phyloP scores from a whole-genome alignment of 1,140 invertebrate genomes.

The Nasonia giraulti region DNA sequence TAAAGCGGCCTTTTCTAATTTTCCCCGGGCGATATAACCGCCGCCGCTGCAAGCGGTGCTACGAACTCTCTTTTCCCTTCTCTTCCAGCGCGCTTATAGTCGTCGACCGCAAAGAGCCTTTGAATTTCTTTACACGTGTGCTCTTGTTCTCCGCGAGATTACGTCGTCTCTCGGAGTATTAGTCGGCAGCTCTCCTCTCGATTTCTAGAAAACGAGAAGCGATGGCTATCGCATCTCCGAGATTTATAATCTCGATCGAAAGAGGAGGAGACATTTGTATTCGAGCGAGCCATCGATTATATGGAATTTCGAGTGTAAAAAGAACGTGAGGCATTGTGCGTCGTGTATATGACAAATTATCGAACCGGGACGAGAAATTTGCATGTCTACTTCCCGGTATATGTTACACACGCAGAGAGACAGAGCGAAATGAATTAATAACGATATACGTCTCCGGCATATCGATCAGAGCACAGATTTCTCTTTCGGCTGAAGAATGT shows the following conservation, averaged over 20 bases:
- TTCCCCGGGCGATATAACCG: neutral
- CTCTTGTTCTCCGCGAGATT: constrained; percentile 17
- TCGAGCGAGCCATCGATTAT: too few relatives aligned
- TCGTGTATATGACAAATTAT: neutral
- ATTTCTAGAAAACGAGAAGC: too few relatives aligned
- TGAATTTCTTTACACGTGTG: neutral
- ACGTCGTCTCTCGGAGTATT: neutral
- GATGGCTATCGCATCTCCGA: too few relatives aligned
- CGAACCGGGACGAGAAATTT: neutral
- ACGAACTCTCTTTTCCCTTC: constrained; percentile 9
- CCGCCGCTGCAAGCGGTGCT: neutral
- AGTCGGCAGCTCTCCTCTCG: neutral
- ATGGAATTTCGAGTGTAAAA: neutral
- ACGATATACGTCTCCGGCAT: neutral
- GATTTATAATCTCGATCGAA: too few relatives aligned
- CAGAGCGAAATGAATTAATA: neutral
- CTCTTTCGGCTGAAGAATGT: neutral
- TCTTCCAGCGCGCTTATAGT: neutral
- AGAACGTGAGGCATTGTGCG: neutral
- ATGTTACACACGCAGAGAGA: neutral
- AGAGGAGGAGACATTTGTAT: too few relatives aligned
- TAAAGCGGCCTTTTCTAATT: constrained; percentile 34
- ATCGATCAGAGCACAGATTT: too few relatives aligned
- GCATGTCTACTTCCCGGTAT: neutral
- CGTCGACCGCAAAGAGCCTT: constrained; percentile 5